Evolutionary conservation across 2,113 vertebrate genomes (phyloP), one percentile per base, ranked within the genome.

Genomic region (Galeopterus variegatus): DNA sequence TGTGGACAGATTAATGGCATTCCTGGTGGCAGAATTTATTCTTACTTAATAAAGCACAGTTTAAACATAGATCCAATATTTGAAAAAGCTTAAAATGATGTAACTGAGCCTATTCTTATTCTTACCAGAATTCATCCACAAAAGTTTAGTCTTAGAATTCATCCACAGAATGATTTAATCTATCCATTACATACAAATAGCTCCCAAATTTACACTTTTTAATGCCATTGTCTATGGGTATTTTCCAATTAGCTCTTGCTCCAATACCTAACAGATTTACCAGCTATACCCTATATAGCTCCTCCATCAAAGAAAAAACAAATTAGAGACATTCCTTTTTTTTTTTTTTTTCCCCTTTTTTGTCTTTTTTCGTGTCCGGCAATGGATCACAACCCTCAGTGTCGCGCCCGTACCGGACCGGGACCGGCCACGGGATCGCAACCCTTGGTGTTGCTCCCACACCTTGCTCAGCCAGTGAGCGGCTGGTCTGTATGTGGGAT

Each of bases 101-200:
- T 58, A 88, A 90, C 12, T 45, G 26, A 81, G 33, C 2, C 33
- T 93, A 92, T 76, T 82, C 65, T 92, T 89, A 94, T 31, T 95
- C 18, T 88, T 17, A 93, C 11, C 23, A 94, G 65, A 96, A 92
- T 76, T 76, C n/a, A 97, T 64, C 48, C 14, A 77, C 11, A 77
- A 72, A 64, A 88, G 17, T 81, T 82, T 72, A 88, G 87, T 69
- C 58, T 84, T 70, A 92, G 36, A 84, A 67, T 69, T 56, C 21
- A 91, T 56, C 81, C 48, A 94, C 14, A 84, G 62, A 67, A 70
- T 56, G 28, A 94, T 64, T 93, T 90, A 79, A 79, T 45, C 54
- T 80, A 79, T 50, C 48, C 86, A 64, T 87, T 64, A 72, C 21
- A 58, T 12, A 60, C 31, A 95, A 84, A 67, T n/a, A 96, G 60